Percentiles rank a stretch among this genome's conserved stretches.
Conservation (phyloP, 2,888 invertebrate species). For the Arge pagana region DNA sequence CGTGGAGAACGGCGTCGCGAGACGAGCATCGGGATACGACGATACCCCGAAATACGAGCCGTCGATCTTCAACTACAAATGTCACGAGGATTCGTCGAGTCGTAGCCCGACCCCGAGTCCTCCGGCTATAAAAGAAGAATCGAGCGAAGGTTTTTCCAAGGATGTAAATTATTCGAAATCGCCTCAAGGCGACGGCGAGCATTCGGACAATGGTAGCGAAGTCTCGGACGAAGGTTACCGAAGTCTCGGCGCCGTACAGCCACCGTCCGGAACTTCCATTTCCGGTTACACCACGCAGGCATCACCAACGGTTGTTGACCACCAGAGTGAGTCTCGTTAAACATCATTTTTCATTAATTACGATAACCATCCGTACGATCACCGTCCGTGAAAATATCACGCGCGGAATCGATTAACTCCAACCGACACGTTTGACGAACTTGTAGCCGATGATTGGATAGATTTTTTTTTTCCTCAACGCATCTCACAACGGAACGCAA, state of each 20-base stretch:
- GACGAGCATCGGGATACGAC: slow-evolving; percentile 45
- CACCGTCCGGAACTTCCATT: slow-evolving; percentile 51
- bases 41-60: slow-evolving; percentile 52
- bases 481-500: too few relatives aligned
- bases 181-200: slow-evolving; percentile 50
- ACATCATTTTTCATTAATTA: slow-evolving; percentile 20
- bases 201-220: slow-evolving; percentile 78
- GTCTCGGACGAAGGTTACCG: slow-evolving; percentile 86
- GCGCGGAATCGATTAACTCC: too few relatives aligned
- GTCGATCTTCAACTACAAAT: slow-evolving; percentile 52
- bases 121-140: slow-evolving; percentile 35
- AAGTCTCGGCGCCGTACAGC: slow-evolving; percentile 73
- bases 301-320: slow-evolving; percentile 50
- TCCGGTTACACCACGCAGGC: slow-evolving; percentile 38
- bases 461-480: not conserved
- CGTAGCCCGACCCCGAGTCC: slow-evolving; percentile 46
- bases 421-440: too few relatives aligned
- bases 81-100: slow-evolving; percentile 43
- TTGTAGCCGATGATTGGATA: too few relatives aligned
- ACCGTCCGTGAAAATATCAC: too few relatives aligned
- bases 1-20: slow-evolving; percentile 51
- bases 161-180: slow-evolving; percentile 46
- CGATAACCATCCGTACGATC: too few relatives aligned
- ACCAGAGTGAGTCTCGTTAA: slow-evolving; percentile 45
- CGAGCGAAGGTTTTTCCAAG: slow-evolving; percentile 42